phyloP scores from a whole-genome alignment of 2,113 vertebrate genomes.

The Dicentrarchus labrax region DNA sequence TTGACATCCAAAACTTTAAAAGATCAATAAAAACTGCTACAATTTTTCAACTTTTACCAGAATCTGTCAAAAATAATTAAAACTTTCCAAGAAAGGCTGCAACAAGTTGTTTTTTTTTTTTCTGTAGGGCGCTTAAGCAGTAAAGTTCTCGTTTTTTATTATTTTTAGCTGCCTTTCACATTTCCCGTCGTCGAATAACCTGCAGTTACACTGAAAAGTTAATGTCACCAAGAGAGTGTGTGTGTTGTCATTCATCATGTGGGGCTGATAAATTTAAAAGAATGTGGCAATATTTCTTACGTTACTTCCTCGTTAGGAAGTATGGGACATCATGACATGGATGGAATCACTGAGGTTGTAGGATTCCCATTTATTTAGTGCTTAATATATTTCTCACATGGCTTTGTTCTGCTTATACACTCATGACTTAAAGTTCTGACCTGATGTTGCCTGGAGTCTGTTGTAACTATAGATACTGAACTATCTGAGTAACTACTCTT shows the following conservation, averaged over 20 bases:
- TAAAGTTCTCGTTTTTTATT: background rate
- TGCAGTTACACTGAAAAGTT: background rate
- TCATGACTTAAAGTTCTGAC: background rate
- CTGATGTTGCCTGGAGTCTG: background rate
- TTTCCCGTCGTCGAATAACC: background rate
- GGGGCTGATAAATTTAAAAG: conserved; percentile 13
- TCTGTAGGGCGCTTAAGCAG: background rate
- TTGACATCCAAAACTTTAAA: background rate
- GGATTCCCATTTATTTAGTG: background rate
- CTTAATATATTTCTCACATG: conserved; percentile 7
- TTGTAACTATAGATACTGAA: background rate
- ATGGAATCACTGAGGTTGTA: conserved; percentile 8
- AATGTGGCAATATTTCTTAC: background rate
- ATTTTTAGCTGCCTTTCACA: background rate
- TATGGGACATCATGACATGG: background rate
- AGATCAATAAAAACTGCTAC: background rate
- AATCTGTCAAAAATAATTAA: no score
- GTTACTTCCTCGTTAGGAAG: conserved; percentile 19
- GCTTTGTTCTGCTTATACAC: conserved; percentile 36
- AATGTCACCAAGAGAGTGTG: background rate
- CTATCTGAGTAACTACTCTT: background rate
- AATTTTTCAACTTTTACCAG: no score
- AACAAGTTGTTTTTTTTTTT: background rate
- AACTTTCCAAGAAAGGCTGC: no score
- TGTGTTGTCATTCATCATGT: conserved; percentile 45